A percentile compares a stretch with the other conserved stretches of the same genome.
These are phyloP conservation scores for Plotosus lineatus DNA, from an alignment of 2,113 vertebrate genomes.

Conservation along the genomic window DNA sequence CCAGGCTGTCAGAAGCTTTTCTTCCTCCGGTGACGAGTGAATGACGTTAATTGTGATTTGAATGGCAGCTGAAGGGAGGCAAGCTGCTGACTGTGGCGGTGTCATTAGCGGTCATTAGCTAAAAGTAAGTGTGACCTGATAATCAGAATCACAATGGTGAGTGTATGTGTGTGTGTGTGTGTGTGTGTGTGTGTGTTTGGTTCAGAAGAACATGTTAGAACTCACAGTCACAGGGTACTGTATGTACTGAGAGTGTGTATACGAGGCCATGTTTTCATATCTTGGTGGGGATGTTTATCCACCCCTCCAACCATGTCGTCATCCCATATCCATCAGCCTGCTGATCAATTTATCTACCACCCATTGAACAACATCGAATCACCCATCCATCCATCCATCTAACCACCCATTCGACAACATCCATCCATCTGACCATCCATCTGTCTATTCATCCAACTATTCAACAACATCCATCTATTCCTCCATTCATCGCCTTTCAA, in stretches of 20 bases:
- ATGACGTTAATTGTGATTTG: background rate
- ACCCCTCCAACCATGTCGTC: too few species aligned
- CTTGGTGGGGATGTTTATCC: background rate
- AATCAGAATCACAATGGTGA: background rate
- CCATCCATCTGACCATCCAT: background rate
- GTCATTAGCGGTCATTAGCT: constrained; percentile 37
- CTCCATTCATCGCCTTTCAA: too few species aligned
- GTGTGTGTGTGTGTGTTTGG: background rate
- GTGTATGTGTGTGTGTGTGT: background rate
- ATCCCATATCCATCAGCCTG: background rate
- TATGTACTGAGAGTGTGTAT: constrained; percentile 4
- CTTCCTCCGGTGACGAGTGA: background rate
- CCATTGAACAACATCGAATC: too few species aligned
- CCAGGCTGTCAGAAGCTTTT: background rate
- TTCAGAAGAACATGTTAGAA: too few species aligned
- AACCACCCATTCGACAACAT: too few species aligned
- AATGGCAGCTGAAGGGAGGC: constrained; percentile 6
- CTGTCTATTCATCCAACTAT: too few species aligned
- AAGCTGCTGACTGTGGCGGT: constrained; percentile 20
- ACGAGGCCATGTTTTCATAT: background rate
- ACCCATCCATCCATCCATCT: too few species aligned
- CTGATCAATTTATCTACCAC: too few species aligned
- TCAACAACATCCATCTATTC: too few species aligned
- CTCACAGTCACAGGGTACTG: too few species aligned
- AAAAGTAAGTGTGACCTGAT: constrained; percentile 23